phyloP scores from a whole-genome alignment of 2,113 vertebrate species.

The Lonchura striata region DNA sequence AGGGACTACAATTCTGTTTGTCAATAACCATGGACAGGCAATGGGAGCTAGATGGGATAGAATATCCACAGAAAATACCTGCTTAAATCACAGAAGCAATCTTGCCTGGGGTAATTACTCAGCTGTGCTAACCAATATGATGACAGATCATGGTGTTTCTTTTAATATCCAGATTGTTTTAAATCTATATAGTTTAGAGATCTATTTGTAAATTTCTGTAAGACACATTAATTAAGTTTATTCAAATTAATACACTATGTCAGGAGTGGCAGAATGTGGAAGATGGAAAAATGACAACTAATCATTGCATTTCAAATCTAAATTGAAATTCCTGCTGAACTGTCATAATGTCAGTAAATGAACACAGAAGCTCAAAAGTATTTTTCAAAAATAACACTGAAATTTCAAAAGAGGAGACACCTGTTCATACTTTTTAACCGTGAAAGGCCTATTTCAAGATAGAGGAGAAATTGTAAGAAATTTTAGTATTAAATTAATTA shows the following conservation, averaged over 20 bases:
- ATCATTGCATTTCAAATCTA: not conserved
- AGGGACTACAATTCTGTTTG: not conserved
- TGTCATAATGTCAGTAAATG: not conserved
- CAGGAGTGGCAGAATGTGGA: not conserved
- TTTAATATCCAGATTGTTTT: not conserved
- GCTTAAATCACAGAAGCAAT: not conserved
- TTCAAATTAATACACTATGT: not conserved
- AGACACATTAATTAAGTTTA: not conserved
- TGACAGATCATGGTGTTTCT: not conserved
- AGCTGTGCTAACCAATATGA: not conserved
- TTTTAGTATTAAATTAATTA: not conserved
- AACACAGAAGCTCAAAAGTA: not conserved
- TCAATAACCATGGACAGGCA: not conserved
- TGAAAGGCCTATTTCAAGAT: not conserved
- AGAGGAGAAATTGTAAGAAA: not conserved
- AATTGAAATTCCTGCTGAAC: not conserved
- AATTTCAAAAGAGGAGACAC: not conserved
- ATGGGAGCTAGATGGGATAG: not conserved
- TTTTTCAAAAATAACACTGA: not conserved
- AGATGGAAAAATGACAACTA: not conserved
- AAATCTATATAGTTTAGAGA: not conserved
- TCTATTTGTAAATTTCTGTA: not conserved
- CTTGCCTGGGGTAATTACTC: not conserved
- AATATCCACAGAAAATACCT: not conserved
- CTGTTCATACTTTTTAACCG: not conserved